Base-by-base conservation (phyloP, 2,888 invertebrate genomes). In the Idaea straminata region DNA sequence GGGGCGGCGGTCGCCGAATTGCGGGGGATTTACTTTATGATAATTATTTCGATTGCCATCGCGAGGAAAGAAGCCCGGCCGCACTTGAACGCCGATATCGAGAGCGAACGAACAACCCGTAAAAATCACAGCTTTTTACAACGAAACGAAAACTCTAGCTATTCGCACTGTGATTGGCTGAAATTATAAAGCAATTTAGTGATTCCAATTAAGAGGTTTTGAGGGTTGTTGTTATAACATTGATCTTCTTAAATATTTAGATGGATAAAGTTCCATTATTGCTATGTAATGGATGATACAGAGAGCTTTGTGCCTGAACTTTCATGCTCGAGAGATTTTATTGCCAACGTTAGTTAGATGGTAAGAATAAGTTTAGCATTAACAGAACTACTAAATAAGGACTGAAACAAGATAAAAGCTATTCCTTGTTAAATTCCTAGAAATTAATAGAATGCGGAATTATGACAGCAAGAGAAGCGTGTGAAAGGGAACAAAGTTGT, bases 21-120 rank as follows among this genome's bases (percentile, higher is more conserved):
- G 89, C 84, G 89, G 88, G 88, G 90, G 89, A 88, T 90, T 89
- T 90, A 88, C 89, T 91, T 91, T 90, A 90, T 91, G 89, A 89
- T 91, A 89, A 91, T 91, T 91, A 91, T 90, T 91, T 88, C 88
- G 89, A 90, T 90, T 89, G 90, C 87, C 87, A 87, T 87, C 88
- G 86, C 83, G 81, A 81, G 81, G 84, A 83, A 86, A 87, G 86
- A 81, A 84, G 83, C 82, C 81, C 71, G 81, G 78, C 80, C 81
- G 83, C 80, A 80, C 84, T 83, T 79, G 78, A 83, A 78, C 78
- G 78, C 80, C 78, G 79, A 83, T 81, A 75, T 67, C 79, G 79
- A 80, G 77, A 69, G 78, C 75, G 75, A 66, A 77, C 77, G 76
- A 81, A 79, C 73, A 77, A 81, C 81, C 80, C 82, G 81, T 85